Conservation (phyloP, 2,113 vertebrate genomes). For the Meles meles region DNA sequence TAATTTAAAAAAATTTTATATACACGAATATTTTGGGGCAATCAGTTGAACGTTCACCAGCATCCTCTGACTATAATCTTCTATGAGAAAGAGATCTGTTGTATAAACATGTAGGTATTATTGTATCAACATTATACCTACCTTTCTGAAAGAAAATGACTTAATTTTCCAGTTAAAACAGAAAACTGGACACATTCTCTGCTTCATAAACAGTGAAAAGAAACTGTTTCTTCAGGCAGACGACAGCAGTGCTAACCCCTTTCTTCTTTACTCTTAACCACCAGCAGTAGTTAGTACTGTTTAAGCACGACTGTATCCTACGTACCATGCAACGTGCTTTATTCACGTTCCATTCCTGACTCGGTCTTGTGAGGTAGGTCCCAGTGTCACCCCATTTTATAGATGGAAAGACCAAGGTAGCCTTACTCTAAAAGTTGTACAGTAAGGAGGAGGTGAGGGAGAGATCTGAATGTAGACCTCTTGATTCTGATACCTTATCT, state of each 20-base stretch:
- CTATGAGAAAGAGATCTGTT: background rate
- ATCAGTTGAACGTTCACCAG: background rate
- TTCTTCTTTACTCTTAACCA: background rate
- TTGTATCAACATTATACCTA: background rate
- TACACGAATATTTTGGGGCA: background rate
- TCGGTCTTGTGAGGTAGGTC: background rate
- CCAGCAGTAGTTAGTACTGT: background rate
- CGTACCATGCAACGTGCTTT: background rate
- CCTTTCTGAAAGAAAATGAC: constrained; percentile 23
- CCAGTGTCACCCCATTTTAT: background rate
- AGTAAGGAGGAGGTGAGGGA: background rate
- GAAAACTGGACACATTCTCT: background rate
- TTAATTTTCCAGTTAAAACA: background rate
- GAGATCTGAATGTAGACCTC: background rate
- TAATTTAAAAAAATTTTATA: background rate
- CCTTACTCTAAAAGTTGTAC: background rate
- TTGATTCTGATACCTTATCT: background rate
- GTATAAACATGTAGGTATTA: background rate
- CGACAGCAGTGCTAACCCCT: background rate
- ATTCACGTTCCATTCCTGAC: background rate
- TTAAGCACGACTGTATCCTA: background rate
- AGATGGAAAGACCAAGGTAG: background rate
- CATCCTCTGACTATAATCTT: background rate
- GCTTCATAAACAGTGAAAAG: background rate
- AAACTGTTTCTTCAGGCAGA: background rate